A percentile compares a stretch with the other conserved stretches of the same genome.
phyloP scores from a whole-genome alignment of 92 coral and sea anemone species.

The Parazoanthus atlanticus region DNA sequence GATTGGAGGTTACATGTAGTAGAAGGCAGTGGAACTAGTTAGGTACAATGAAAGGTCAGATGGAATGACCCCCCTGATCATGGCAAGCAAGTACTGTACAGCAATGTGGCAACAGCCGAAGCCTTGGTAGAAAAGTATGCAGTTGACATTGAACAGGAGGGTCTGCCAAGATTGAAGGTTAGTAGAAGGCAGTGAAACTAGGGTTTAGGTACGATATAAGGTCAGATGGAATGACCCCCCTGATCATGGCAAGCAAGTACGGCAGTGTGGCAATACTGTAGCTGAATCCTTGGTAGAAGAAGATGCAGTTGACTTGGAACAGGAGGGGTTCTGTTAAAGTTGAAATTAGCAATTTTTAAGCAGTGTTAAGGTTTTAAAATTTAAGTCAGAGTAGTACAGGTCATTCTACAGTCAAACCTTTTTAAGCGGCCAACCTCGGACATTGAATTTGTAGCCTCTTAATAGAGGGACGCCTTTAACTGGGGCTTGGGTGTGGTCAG shows the following conservation, averaged over 20 bases:
- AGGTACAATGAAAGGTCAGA: not conserved
- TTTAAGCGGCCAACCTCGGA: too few species aligned
- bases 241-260: slow-evolving; percentile 73
- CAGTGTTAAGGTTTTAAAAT: too few species aligned
- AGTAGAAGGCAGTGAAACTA: not conserved
- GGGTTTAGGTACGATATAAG: not conserved
- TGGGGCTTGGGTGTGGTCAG: too few species aligned
- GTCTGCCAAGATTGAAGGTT: slow-evolving; percentile 74
- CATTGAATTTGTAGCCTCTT: too few species aligned
- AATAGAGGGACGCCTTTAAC: too few species aligned
- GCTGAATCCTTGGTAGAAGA: slow-evolving; percentile 77
- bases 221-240: not conserved
- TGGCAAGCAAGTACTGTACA: slow-evolving; percentile 77
- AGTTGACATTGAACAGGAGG: slow-evolving; percentile 81
- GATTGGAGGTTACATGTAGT: slow-evolving; percentile 66
- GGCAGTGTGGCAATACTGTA: slow-evolving; percentile 75
- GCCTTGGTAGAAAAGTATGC: slow-evolving; percentile 73
- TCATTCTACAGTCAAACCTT: too few species aligned
- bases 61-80: slow-evolving; percentile 39
- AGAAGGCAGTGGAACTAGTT: not conserved
- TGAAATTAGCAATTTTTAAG: too few species aligned
- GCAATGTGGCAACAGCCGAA: slow-evolving; percentile 75
- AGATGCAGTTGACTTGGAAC: slow-evolving; percentile 76
- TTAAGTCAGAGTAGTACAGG: too few species aligned
- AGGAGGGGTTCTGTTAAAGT: too few species aligned